These are phyloP conservation scores for Himalopsyche japonica DNA, from an alignment of 2,888 invertebrate genomes.

Conservation along the genomic window DNA sequence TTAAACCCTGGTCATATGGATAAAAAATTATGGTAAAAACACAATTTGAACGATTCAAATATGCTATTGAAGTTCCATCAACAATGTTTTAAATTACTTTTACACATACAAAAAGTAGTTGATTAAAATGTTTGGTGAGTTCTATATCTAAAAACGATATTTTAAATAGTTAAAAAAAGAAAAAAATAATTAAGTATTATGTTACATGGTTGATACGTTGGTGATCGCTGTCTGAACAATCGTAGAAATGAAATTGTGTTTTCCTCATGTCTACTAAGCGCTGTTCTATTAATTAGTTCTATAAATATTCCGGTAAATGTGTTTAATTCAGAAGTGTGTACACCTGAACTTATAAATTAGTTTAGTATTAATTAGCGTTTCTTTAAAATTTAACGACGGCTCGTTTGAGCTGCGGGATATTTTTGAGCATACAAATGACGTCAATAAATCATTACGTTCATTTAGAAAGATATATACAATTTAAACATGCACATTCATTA, in stretches of 20 bases:
- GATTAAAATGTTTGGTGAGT: no score
- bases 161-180: no score
- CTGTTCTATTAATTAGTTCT: not conserved
- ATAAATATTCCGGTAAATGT: not conserved
- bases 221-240: not conserved
- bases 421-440: not conserved
- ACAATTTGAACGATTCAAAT: no score
- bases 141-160: no score
- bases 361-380: not conserved
- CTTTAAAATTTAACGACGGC: not conserved
- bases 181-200: no score
- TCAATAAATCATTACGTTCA: not conserved
- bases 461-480: not conserved
- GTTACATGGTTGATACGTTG: no score
- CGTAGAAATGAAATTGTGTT: not conserved
- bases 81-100: no score
- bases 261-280: not conserved
- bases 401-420: not conserved
- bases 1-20: no score
- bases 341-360: not conserved
- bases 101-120: no score
- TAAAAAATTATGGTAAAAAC: no score
- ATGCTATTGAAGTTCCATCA: no score
- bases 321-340: not conserved
- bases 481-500: not conserved